Conservation (phyloP, 2,888 invertebrate species). For the Thyatira batis region DNA sequence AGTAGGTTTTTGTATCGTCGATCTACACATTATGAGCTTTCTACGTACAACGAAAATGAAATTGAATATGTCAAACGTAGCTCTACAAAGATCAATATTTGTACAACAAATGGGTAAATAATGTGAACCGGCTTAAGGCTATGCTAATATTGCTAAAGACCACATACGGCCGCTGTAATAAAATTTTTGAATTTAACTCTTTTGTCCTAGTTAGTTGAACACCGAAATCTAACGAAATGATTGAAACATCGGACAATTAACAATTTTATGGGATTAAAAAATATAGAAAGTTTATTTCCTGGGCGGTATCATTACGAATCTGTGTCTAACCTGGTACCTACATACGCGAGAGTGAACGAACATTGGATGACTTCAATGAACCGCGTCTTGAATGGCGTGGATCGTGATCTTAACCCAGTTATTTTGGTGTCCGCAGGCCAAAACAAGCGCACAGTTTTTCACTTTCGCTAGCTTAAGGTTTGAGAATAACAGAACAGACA, state of each 20-base stretch:
- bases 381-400: slow-evolving; percentile 41
- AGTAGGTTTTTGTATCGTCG: slow-evolving; percentile 8
- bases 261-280: slow-evolving; percentile 13
- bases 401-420: slow-evolving; percentile 58
- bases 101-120: slow-evolving; percentile 65
- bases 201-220: slow-evolving; percentile 3
- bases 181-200: slow-evolving; percentile 14
- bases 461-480: slow-evolving; percentile 7
- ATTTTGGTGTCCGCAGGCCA: slow-evolving; percentile 33
- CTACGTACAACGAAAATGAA: slow-evolving; percentile 53
- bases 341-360: slow-evolving; percentile 25
- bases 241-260: slow-evolving; percentile 6
- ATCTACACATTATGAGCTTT: slow-evolving; percentile 39
- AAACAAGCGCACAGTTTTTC: slow-evolving; percentile 25
- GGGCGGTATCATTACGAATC: slow-evolving; percentile 10
- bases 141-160: slow-evolving; percentile 55
- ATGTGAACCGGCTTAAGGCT: slow-evolving; percentile 43
- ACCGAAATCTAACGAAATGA: slow-evolving; percentile 10
- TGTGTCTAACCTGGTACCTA: slow-evolving; percentile 19
- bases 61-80: slow-evolving; percentile 52
- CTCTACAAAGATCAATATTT: slow-evolving; percentile 56
- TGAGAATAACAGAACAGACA: no score
- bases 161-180: slow-evolving; percentile 28
- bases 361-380: slow-evolving; percentile 40
- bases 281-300: slow-evolving; percentile 27